phyloP scores from a whole-genome alignment of 2,888 invertebrate species.

The Cordylochernes scorpioides region DNA sequence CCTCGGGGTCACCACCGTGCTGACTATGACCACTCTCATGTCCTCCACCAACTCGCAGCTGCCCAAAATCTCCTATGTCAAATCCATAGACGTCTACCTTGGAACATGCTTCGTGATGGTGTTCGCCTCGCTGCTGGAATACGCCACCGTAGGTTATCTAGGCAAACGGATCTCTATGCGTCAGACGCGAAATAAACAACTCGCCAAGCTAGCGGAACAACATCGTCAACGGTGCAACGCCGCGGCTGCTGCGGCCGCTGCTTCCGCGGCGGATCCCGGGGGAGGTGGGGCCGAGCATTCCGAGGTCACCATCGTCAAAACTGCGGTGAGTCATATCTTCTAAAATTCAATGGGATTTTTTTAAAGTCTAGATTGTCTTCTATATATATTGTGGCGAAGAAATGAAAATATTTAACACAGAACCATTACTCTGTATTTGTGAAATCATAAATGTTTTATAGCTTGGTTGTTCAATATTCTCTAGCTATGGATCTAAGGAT shows the following conservation, averaged over 20 bases:
- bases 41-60: conserved; percentile 19
- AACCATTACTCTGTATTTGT: too few relatives aligned
- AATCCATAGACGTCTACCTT: conserved; percentile 22
- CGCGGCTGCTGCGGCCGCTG: conserved; percentile 13
- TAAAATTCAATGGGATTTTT: too few relatives aligned
- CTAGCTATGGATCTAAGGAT: too few relatives aligned
- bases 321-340: conserved; percentile 9
- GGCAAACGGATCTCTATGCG: conserved; percentile 16
- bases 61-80: conserved; percentile 25
- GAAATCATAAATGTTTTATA: too few relatives aligned
- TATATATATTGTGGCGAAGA: not conserved
- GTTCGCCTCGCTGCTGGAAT: conserved; percentile 23
- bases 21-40: conserved; percentile 33
- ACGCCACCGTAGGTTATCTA: conserved; percentile 15
- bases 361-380: not conserved
- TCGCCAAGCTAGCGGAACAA: conserved; percentile 15
- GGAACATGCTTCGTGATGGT: conserved; percentile 28
- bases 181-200: conserved; percentile 14
- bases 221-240: conserved; percentile 14
- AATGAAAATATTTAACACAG: too few relatives aligned
- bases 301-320: conserved; percentile 11
- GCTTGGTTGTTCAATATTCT: too few relatives aligned
- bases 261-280: conserved; percentile 10
- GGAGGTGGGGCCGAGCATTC: too few relatives aligned
- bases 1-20: conserved; percentile 75